Evolutionary conservation across 2,113 vertebrate species (phyloP).

Genomic region (Rhombomys opimus): DNA sequence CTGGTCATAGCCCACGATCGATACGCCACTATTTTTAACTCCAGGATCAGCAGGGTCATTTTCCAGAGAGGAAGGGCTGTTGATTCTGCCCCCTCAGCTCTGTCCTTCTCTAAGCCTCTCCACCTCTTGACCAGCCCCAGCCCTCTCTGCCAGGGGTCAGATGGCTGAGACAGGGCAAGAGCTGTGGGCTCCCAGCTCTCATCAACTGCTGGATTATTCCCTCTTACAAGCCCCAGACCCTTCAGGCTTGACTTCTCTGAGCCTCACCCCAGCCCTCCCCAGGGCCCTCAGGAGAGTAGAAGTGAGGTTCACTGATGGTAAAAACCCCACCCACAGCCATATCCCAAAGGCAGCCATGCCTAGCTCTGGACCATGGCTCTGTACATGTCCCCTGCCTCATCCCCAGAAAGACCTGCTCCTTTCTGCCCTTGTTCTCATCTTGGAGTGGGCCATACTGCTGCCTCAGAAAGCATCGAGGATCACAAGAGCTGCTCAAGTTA

Average conservation of each 20-base stretch:
- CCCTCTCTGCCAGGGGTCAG: neutral
- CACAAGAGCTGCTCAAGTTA: neutral
- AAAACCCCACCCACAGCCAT: accelerated
- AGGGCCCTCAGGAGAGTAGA: accelerated
- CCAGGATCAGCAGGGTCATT: constrained; percentile 49
- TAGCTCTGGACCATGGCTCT: no score
- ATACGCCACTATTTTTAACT: constrained; percentile 72
- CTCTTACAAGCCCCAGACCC: neutral
- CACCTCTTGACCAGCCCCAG: neutral
- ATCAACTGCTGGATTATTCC: neutral
- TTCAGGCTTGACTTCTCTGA: neutral
- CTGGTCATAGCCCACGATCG: constrained; percentile 12
- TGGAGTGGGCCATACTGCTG: neutral
- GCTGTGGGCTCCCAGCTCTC: neutral
- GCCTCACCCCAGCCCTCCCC: neutral
- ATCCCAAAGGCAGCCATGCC: neutral
- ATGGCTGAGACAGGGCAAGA: neutral
- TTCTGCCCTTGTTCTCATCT: neutral
- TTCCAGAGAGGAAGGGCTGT: constrained; percentile 6
- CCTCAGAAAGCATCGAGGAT: neutral
- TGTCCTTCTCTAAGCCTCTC: neutral
- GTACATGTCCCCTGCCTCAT: accelerated
- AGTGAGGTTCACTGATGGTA: accelerated
- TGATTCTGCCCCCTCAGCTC: constrained; percentile 35
- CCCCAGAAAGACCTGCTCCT: neutral